Evolutionary conservation across 2,888 invertebrate genomes (phyloP), one percentile per base, ranked within the genome.

Genomic region (Callyntrura guangdongensis): DNA sequence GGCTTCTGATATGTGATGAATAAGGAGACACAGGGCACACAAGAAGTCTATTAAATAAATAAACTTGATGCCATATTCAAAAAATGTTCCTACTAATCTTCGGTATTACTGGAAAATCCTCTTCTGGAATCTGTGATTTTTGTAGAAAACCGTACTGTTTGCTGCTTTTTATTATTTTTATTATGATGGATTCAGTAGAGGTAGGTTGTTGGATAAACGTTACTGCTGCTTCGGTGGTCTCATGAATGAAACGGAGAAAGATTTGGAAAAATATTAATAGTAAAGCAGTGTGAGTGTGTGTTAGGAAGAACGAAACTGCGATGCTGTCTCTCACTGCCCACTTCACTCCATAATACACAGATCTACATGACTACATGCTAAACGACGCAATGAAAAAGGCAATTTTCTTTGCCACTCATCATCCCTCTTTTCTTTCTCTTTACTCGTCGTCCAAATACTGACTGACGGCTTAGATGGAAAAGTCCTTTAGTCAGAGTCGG

Each of bases 381-480:
- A n/a, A n/a, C 8, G 67, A 36, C 45, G 45, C 64, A 74, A 27
- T 47, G 72, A 20, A 74, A 77, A 20, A 25, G 22, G 14, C n/a
- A 53, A 22, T n/a, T n/a, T n/a, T n/a, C n/a, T n/a, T n/a, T n/a
- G n/a, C n/a, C n/a, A n/a, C n/a, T n/a, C n/a, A n/a, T n/a, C n/a
- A n/a, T n/a, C n/a, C n/a, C n/a, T n/a, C n/a, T n/a, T n/a, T n/a
- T n/a, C n/a, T n/a, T n/a, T n/a, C n/a, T n/a, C n/a, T n/a, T 53
- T 61, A 36, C 61, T 88, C 83, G 17, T 59, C 82, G 72, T 83
- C 83, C 45, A 79, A 89, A 89, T 89, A 89, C 89, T 89, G 89
- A 89, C 89, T 89, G 89, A 74, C 47, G 36, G 89, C 79, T 79
- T 56, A 79, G 56, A 79, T 79, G 79, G 79, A 79, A 79, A 79